Base-by-base conservation (phyloP, 2,888 invertebrate genomes). In the Acleris cristana region DNA sequence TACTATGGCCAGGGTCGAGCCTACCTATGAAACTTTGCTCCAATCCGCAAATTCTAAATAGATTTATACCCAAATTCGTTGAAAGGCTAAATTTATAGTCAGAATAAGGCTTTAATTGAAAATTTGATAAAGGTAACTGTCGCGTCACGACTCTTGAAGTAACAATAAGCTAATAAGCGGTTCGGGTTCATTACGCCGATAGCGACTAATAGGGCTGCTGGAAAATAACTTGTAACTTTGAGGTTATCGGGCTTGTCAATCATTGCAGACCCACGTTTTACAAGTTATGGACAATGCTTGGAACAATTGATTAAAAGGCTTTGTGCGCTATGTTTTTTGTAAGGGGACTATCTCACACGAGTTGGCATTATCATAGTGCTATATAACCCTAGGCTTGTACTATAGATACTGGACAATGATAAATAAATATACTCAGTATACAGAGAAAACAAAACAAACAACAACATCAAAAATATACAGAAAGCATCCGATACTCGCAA, bases 71-170 rank as follows among this genome's bases (percentile, higher is more conserved):
- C 14, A 40, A 14, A 14, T 40, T 40, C 12, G 40, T 40, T 51
- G 51, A 51, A 21, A 18, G 18, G 18, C 19, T 18, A 19, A 19
- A 51, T 7, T 51, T 21, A 12, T 21, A 12, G 12, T 10, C 12
- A 51, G 18, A 18, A 18, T 10, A 51, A 51, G 51, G 10, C 51
- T 21, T 19, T 51, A 51, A 51, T 51, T 51, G 51, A 51, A 51
- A 51, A 51, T 51, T 21, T 48, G 48, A 48, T 48, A 48, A 48
- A 48, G 53, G 2, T 53, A 54, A 23, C 55, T 40, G 14, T 30
- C 53, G 21, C 40, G 65, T 65, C 60, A 65, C 65, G 65, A 65
- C n/a, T 53, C 18, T 55, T 60, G 48, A 60, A 54, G 55, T 54
- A 65, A 60, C 54, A 55, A 49, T 44, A 48, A 48, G 58, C 45